Evolutionary conservation across 2,113 vertebrate genomes (phyloP).

Genomic region (Ameiurus melas): DNA sequence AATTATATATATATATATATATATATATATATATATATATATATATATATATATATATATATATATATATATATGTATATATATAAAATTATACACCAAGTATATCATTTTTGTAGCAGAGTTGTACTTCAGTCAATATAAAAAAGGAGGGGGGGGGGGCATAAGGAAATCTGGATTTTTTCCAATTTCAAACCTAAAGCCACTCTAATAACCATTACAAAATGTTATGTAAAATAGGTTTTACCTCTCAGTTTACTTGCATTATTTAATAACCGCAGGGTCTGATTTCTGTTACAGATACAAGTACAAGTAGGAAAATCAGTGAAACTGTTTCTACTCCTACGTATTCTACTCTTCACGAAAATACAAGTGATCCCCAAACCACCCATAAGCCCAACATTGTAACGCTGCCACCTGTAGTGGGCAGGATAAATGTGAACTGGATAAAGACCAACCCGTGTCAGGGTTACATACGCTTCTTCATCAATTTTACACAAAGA

Average conservation of each 20-base stretch:
- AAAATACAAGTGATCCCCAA: background rate
- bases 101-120: too few relatives aligned
- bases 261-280: background rate
- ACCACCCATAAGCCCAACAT: background rate
- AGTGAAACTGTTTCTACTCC: rapidly evolving
- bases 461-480: slow-evolving; percentile 5
- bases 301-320: rapidly evolving
- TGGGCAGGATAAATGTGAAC: background rate
- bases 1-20: background rate
- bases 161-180: too few relatives aligned
- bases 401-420: background rate
- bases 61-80: too few relatives aligned
- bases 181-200: too few relatives aligned
- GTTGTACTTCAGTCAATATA: too few relatives aligned
- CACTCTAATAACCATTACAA: too few relatives aligned
- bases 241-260: background rate
- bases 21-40: too few relatives aligned
- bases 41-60: too few relatives aligned
- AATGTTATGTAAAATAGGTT: too few relatives aligned
- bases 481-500: background rate
- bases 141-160: too few relatives aligned
- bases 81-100: too few relatives aligned
- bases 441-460: slow-evolving; percentile 2
- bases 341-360: background rate
- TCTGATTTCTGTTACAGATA: background rate